These are phyloP conservation scores for Tauraco erythrolophus DNA, from an alignment of 2,113 vertebrate species.

Conservation along the genomic window DNA sequence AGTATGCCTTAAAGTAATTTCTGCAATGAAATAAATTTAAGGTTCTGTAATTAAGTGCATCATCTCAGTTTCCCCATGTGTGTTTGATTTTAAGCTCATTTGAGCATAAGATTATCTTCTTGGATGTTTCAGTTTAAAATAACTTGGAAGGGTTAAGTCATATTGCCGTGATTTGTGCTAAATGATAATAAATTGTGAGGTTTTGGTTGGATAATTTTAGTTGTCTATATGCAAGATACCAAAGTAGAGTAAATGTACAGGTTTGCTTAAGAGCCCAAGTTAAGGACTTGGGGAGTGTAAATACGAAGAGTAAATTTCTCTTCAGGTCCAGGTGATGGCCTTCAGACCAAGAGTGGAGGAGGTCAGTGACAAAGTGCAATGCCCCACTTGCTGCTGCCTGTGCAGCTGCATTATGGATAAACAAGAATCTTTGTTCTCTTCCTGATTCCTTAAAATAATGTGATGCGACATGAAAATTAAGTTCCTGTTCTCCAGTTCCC, in stretches of 20 bases:
- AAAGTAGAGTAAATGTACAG: neutral
- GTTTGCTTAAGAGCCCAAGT: neutral
- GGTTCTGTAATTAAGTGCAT: neutral
- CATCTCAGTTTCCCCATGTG: fast-evolving
- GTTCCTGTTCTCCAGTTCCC: neutral
- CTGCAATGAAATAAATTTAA: neutral
- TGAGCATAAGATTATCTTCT: neutral
- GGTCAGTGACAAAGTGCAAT: neutral
- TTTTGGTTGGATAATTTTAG: neutral
- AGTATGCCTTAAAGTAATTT: neutral
- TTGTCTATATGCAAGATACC: neutral
- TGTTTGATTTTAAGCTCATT: neutral
- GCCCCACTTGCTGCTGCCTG: neutral
- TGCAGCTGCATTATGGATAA: neutral
- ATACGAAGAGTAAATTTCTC: neutral
- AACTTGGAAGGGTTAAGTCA: neutral
- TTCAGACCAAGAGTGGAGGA: neutral
- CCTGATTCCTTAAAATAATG: neutral
- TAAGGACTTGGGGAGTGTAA: neutral
- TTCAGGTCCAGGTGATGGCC: neutral
- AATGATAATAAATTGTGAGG: neutral
- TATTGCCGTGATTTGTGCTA: neutral
- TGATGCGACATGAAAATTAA: neutral
- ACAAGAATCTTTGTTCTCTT: neutral
- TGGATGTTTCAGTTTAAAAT: neutral